phyloP scores from a whole-genome alignment of 2,797 vertebrate species.

The Leptoclinus maculatus region DNA sequence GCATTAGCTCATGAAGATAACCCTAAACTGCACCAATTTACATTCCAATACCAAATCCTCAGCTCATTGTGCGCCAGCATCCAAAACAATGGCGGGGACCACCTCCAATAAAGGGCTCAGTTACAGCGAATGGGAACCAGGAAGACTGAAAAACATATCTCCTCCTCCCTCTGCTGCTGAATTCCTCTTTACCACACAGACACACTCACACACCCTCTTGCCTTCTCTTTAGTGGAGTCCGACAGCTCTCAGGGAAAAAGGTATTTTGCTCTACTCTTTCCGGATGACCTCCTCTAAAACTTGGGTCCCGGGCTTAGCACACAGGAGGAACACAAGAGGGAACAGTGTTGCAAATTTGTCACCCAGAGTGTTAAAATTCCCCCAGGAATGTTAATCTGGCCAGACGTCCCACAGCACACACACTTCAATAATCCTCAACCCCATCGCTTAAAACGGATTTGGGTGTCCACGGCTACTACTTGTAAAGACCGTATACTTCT shows the following conservation, averaged over 20 bases:
- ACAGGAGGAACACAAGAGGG: slow-evolving; percentile 79
- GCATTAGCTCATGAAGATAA: slow-evolving; percentile 33
- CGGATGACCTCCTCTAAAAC: slow-evolving; percentile 84
- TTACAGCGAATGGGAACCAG: slow-evolving; percentile 71
- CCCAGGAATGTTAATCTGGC: slow-evolving; percentile 89
- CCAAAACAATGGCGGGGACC: slow-evolving; percentile 55
- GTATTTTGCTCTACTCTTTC: slow-evolving; percentile 75
- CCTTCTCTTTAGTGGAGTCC: slow-evolving; percentile 51
- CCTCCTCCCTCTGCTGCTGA: slow-evolving; percentile 57
- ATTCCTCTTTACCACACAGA: slow-evolving; percentile 37
- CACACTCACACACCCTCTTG: slow-evolving; percentile 24
- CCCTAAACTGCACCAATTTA: slow-evolving; percentile 43
- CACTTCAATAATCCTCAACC: slow-evolving; percentile 82
- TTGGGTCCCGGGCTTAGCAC: slow-evolving; percentile 79
- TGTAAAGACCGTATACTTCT: slow-evolving; percentile 26
- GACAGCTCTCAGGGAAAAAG: slow-evolving; percentile 55
- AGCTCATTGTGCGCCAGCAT: slow-evolving; percentile 30
- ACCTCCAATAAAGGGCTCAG: slow-evolving; percentile 54
- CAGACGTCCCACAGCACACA: slow-evolving; percentile 61
- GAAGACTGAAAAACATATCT: slow-evolving; percentile 62
- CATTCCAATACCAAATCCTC: slow-evolving; percentile 50
- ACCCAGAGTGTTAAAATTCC: slow-evolving; percentile 89
- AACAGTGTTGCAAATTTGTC: slow-evolving; percentile 87
- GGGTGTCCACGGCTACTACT: slow-evolving; percentile 58
- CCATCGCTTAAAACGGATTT: slow-evolving; percentile 70